Evolutionary conservation across 2,888 invertebrate species (phyloP), one percentile per base, ranked within the genome.

Genomic region (Ophioninae sp.): DNA sequence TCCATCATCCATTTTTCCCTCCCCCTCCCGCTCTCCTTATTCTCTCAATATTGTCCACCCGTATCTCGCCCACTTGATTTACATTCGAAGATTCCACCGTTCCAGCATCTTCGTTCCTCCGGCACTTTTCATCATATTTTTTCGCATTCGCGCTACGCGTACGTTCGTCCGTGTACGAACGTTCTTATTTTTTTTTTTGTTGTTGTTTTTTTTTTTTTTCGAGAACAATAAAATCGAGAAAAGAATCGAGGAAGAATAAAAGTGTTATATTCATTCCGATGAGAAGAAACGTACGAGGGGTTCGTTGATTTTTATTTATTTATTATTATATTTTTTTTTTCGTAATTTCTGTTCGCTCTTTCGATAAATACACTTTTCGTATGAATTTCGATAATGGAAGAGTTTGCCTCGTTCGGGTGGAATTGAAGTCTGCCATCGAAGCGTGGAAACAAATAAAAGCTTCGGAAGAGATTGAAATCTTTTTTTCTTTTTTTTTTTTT

Each of bases 391-490:
- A 30, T 2, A 17, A 20, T 7, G 7, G 20, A 7, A 2, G 0
- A 23, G 2, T 41, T n/a, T 37, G 59, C n/a, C 17, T 39, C 17
- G 37, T 50, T 5, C 5, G 62, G 61, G 39, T 8, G 39, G 37
- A 59, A 56, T 67, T 23, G 37, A 23, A 68, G 41, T 20, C 23
- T 2, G n/a, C 6, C n/a, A 70, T 23, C 7, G 2, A 5, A 6
- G 23, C 2, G 7, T 0, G 8, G 50, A 30, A 7, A 7, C 37
- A n/a, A 37, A 8, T n/a, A 37, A 0, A 50, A 30, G 21, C 10
- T 56, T n/a, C 10, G 67, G 72, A 41, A 75, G 37, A 75, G 64
- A 75, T 82, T 70, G 64, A 30, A 70, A 82, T 23, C 73, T 80
- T 80, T 50, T 30, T n/a, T n/a, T n/a, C n/a, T n/a, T n/a, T n/a